Base-by-base conservation (phyloP, 2,888 invertebrate genomes). In the Ennomos erosarius region DNA sequence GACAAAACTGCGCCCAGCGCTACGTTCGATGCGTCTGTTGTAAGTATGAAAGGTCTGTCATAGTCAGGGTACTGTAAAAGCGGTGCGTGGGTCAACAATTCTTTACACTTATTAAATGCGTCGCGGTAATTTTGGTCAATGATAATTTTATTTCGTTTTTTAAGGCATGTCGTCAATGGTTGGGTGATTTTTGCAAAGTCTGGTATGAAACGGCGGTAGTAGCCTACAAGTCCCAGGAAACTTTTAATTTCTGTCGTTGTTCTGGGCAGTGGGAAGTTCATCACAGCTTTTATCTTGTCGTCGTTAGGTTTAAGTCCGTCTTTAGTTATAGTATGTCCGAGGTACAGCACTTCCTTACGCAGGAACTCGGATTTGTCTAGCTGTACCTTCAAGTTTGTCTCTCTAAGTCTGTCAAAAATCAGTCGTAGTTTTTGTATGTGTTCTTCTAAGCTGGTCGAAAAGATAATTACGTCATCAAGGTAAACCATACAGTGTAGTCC, bases 161-260 rank as follows among this genome's bases (percentile, higher is more conserved):
- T 55, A 6, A 55, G 37, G 9, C 55, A 44, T 5, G 10, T 12
- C 10, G 55, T 55, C 10, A 49, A 10, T 12, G 55, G 55, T 44
- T 49, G 26, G 8, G 48, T 55, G 11, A 55, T 49, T 13, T 46
- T 48, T 1, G 55, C 40, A 26, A 48, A 55, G 42, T 55, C 55
- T 36, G 47, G 44, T 33, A 55, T 59, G 64, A 70, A 55, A 50
- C 58, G 34, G 57, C 51, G 10, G 66, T 43, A 43, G 55, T 55
- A 55, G 1, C 45, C 49, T 1, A 55, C 34, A 33, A 49, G 12
- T 36, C 55, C 48, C 9, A 55, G 36, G 12, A 47, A 47, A 36
- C 47, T 47, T 13, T 47, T 47, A 16, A 36, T 55, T 36, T 47
- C 47, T 9, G 55, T 55, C 6, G 13, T 11, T 2, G 55, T 55